Base-by-base conservation (phyloP, 2,888 invertebrate genomes). In the Helleia helle region DNA sequence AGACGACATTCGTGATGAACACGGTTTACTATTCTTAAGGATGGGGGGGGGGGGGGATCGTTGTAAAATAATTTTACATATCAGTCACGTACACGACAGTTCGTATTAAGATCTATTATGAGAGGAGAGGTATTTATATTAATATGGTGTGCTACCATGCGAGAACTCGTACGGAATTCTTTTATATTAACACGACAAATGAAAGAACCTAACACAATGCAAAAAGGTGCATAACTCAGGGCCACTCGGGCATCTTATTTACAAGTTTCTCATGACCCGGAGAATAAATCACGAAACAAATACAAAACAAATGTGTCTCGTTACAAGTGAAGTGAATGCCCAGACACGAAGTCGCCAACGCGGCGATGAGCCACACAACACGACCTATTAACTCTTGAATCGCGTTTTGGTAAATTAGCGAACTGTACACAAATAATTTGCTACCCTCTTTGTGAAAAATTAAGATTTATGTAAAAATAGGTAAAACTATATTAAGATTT, bases 281-380 rank as follows among this genome's bases (percentile, higher is more conserved):
- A 34, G 22, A 34, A 34, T 34, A 34, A 22, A 12, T 34, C 34
- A 12, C 11, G 34, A 18, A 34, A 12, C 34, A 34, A 34, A 34
- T 18, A 34, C 34, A 34, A 34, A 34, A 34, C 34, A 18, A 34
- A 18, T 34, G 34, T 34, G 34, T 34, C 34, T 18, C 12, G 34
- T 18, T 34, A 34, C 34, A 34, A 34, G 34, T 34, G 18, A 12
- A 34, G 11, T 22, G 8, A 22, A 18, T 15, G 11, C 8, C 17
- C 18, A 34, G 34, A 34, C 34, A 18, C 11, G 3, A 22, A 4
- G 34, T 12, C 34, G 34, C 34, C 34, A 8, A 18, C 6, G 17
- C 34, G 8, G 18, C 6, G 17, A 34, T 22, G 18, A 34, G 28
- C 3, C 2, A 13, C 18, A 22, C 22, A 34, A 34, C 34, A 22